Percentiles rank a stretch among this genome's conserved stretches.
Evolutionary conservation across 2,113 vertebrate genomes (phyloP).

Genomic region (Pristiophorus japonicus): DNA sequence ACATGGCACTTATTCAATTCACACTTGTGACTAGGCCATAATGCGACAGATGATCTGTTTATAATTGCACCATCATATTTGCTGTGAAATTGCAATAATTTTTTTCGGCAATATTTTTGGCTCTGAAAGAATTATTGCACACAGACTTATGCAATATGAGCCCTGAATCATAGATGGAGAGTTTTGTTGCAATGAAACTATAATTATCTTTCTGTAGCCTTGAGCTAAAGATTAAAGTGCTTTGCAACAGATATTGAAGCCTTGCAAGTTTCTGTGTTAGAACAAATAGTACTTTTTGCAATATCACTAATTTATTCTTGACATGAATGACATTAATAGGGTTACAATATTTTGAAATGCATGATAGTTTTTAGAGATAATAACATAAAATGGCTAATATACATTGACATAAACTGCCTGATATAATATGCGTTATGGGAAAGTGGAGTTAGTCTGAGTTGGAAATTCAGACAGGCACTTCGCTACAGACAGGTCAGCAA

Average conservation of each 20-base stretch:
- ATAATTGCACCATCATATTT: background rate
- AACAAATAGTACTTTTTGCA: background rate
- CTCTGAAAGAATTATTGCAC: background rate
- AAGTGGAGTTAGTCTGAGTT: background rate
- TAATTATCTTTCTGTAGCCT: background rate
- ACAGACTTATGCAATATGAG: background rate
- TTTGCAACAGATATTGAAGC: background rate
- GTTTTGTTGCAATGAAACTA: background rate
- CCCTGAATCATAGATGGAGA: background rate
- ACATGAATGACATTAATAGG: background rate
- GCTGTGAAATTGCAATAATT: background rate
- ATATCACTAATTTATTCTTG: background rate
- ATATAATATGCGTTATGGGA: background rate
- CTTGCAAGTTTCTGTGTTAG: background rate
- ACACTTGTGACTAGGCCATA: background rate
- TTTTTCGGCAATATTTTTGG: background rate
- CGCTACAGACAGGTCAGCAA: background rate
- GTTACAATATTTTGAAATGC: background rate
- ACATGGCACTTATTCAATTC: background rate
- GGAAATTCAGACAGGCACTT: background rate
- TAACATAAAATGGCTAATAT: background rate
- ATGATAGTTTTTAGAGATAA: background rate
- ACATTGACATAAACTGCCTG: background rate
- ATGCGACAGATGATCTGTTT: background rate
- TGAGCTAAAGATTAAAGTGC: background rate